These are phyloP conservation scores for Pantala flavescens DNA, from an alignment of 1,140 invertebrate species.

Conservation along the genomic window DNA sequence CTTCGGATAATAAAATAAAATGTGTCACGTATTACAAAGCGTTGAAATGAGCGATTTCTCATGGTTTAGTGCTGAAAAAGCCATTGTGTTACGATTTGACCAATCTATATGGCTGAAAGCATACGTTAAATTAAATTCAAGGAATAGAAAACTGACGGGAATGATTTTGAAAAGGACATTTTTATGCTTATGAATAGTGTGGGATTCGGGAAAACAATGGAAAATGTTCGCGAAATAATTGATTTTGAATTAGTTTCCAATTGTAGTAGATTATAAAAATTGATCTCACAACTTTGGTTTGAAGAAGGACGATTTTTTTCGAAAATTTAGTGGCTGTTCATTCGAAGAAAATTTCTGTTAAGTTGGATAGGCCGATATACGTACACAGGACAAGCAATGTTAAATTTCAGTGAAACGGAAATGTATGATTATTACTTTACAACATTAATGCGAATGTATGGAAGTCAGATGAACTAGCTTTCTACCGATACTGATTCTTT, in stretches of 20 bases:
- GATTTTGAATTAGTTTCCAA: neutral
- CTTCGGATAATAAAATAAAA: neutral
- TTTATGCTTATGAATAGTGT: neutral
- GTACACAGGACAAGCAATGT: neutral
- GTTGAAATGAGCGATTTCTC: neutral
- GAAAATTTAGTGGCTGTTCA: slow-evolving; percentile 25
- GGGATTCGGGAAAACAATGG: neutral
- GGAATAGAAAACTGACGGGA: slow-evolving; percentile 23
- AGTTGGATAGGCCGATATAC: neutral
- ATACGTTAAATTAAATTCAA: neutral
- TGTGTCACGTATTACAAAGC: neutral
- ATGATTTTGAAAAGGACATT: slow-evolving; percentile 21
- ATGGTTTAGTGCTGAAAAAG: neutral
- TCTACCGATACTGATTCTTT: neutral
- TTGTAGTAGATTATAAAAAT: neutral
- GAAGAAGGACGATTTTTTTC: slow-evolving; percentile 25
- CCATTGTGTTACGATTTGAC: no score
- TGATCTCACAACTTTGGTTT: slow-evolving; percentile 18
- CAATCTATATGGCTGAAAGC: neutral
- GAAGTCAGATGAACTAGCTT: neutral
- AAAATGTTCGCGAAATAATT: neutral
- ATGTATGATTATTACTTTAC: neutral
- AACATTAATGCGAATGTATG: neutral
- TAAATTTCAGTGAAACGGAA: neutral
- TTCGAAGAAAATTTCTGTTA: neutral